A percentile compares a stretch with the other conserved stretches of the same genome.
Conservation (phyloP, 2,113 vertebrate species). For the Trochalopteron elliotii region DNA sequence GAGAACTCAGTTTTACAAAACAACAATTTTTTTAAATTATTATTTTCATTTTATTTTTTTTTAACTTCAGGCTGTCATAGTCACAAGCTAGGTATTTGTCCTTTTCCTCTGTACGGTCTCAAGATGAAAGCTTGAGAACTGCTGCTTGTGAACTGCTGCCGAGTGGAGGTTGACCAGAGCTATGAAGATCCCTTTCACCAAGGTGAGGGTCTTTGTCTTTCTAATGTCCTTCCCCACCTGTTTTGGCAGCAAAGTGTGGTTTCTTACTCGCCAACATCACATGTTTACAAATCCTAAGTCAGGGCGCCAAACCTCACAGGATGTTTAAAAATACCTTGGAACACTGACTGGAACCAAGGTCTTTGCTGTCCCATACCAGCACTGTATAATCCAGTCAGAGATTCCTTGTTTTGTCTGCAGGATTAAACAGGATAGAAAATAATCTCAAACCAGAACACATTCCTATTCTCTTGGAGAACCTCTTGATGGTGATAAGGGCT, state of each 20-base stretch:
- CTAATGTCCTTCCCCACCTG: not conserved
- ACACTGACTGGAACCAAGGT: not conserved
- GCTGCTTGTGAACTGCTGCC: not conserved
- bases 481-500: not conserved
- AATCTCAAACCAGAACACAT: not conserved
- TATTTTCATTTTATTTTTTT: not conserved
- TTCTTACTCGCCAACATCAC: not conserved
- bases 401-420: not conserved
- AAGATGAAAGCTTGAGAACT: not conserved
- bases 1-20: not conserved
- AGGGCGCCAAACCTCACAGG: not conserved
- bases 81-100: not conserved
- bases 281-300: not conserved
- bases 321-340: slow-evolving; percentile 27
- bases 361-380: not conserved
- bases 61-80: not conserved
- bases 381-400: not conserved
- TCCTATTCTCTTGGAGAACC: not conserved
- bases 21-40: not conserved
- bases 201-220: not conserved
- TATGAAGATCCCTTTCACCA: not conserved
- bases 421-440: not conserved
- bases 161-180: not conserved
- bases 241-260: not conserved
- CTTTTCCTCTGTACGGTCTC: not conserved